These are phyloP conservation scores for Riparia riparia DNA, from an alignment of 2,113 vertebrate genomes.

Conservation along the genomic window DNA sequence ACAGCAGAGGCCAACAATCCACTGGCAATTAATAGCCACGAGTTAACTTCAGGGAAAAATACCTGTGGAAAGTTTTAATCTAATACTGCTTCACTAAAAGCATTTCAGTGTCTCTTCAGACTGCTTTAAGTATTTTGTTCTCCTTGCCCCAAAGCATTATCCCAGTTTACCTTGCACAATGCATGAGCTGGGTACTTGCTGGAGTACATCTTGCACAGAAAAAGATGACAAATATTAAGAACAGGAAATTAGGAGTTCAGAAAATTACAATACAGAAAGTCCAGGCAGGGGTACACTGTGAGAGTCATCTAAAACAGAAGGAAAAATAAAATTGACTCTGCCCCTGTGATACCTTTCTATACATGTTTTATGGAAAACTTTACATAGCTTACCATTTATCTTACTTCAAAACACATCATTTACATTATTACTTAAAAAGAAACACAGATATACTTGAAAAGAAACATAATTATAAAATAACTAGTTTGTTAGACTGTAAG, in stretches of 20 bases:
- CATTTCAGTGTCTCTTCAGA: not conserved
- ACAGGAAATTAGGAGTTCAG: not conserved
- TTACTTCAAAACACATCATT: not conserved
- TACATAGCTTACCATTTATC: not conserved
- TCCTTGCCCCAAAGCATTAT: not conserved
- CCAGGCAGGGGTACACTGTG: not conserved
- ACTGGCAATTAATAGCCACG: not conserved
- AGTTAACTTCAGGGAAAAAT: not conserved
- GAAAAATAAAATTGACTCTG: not conserved
- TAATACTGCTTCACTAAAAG: not conserved
- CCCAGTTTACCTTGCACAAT: not conserved
- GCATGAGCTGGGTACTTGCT: not conserved
- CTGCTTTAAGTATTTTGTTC: not conserved
- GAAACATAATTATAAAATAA: not conserved
- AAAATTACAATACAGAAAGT: not conserved
- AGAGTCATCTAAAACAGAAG: not conserved
- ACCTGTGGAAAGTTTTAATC: not conserved
- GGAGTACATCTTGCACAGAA: not conserved
- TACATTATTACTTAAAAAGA: not conserved
- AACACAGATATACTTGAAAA: not conserved
- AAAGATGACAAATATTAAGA: not conserved
- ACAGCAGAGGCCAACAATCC: slow-evolving; percentile 8
- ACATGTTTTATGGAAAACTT: not conserved
- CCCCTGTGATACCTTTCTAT: not conserved
- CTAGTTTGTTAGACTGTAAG: not conserved